Evolutionary conservation across 2,113 vertebrate genomes (phyloP).

Genomic region (Condylura cristata): DNA sequence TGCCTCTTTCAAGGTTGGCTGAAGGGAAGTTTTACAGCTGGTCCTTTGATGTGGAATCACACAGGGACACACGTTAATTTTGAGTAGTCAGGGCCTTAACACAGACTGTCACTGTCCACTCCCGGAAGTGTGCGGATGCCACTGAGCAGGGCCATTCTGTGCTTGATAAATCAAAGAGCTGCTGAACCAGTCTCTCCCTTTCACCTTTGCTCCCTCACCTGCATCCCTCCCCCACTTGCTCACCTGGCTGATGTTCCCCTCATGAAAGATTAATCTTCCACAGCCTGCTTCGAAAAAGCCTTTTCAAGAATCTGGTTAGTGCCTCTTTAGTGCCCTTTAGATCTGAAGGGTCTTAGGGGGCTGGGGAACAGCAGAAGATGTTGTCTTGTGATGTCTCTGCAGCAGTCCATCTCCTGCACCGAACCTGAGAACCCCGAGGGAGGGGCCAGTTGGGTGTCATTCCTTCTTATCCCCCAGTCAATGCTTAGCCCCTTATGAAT

Average conservation of each 20-base stretch:
- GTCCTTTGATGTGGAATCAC: background rate
- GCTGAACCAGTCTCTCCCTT: background rate
- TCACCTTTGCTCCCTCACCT: constrained; percentile 45
- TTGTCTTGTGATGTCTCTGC: background rate
- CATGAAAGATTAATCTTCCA: background rate
- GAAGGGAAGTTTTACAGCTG: background rate
- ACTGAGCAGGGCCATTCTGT: rapidly evolving
- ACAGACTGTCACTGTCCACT: background rate
- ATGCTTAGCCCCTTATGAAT: background rate
- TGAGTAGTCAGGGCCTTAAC: background rate
- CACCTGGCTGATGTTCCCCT: background rate
- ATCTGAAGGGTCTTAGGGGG: background rate
- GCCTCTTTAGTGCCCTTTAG: background rate
- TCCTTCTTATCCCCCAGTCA: background rate
- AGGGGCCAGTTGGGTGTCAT: background rate
- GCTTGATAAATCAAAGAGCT: constrained; percentile 26
- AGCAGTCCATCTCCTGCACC: background rate
- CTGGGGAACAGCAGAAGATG: background rate
- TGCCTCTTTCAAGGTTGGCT: background rate
- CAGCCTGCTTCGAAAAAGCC: background rate
- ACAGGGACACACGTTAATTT: background rate
- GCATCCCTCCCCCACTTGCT: background rate
- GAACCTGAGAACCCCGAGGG: background rate
- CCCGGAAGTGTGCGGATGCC: background rate
- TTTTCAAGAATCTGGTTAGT: background rate